Evolutionary conservation across 2,888 invertebrate species (phyloP).

Genomic region (Patella caerulea): DNA sequence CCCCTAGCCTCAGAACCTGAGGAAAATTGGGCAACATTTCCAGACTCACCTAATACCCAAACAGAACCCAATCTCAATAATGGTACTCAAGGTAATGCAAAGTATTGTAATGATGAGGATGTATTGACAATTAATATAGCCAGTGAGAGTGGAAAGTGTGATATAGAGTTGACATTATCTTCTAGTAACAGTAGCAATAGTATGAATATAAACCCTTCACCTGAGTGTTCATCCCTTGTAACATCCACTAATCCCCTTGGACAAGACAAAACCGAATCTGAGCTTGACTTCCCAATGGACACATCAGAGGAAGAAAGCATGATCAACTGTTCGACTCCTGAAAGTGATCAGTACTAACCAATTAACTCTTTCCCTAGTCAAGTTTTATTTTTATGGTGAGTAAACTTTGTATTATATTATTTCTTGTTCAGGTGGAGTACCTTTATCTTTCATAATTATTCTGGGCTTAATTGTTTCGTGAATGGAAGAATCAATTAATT

Average conservation of each 20-base stretch:
- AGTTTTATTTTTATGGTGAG: background rate
- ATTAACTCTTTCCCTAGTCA: background rate
- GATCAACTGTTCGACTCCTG: constrained; percentile 18
- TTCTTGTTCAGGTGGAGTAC: too few relatives aligned
- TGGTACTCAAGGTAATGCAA: background rate
- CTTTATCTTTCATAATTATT: too few relatives aligned
- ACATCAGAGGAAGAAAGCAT: background rate
- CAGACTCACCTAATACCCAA: constrained; percentile 24
- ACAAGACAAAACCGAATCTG: background rate
- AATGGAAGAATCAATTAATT: too few relatives aligned
- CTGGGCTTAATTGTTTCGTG: too few relatives aligned
- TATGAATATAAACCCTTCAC: constrained; percentile 8
- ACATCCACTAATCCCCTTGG: constrained; percentile 4
- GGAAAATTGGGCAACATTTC: constrained; percentile 43
- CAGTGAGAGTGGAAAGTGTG: constrained; percentile 33
- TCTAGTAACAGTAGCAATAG: constrained; percentile 14
- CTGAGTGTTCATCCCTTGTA: background rate
- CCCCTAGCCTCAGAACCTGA: constrained; percentile 17
- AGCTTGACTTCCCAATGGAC: background rate
- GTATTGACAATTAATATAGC: constrained; percentile 57
- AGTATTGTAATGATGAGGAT: constrained; percentile 39
- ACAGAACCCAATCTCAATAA: constrained; percentile 8
- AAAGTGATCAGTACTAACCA: constrained; percentile 11
- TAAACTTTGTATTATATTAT: background rate
- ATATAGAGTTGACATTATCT: constrained; percentile 28